Base-by-base conservation (phyloP, 1,140 invertebrate genomes). In the Acromyrmex echinatior region DNA sequence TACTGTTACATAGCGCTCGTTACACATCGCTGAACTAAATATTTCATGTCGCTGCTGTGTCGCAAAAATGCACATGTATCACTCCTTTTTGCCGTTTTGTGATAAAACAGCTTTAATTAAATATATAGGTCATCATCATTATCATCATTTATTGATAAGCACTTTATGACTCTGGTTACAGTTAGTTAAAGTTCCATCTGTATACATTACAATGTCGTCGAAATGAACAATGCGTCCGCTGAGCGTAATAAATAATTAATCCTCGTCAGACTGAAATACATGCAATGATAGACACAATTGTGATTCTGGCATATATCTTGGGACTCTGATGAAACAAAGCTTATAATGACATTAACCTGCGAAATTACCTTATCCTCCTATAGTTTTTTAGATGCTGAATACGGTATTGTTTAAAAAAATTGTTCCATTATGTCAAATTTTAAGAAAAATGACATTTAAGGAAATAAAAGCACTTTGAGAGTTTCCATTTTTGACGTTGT, bases 1-100 rank as follows among this genome's bases (percentile, higher is more conserved):
- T 62, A 31, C 35, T 18, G 56, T 82, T 82, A 58, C 35, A 10
- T n/a, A 60, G 21, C 35, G 25, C 58, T 84, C 45, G 80, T 84
- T 76, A 51, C 56, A 76, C 56, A 25, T 63, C 39, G 56, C 18
- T 62, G 45, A 76, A 63, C 39, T 62, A 74, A 74, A 82, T 82
- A 58, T 73, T 74, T 76, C 51, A 49, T 9, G 70, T 62, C 39
- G 25, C 18, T 35, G 28, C 4, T 45, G n/a, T 45, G 35, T 66
- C n/a, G 39, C 65, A 68, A 68, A 68, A 35, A 76, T 51, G 31
- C 4, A 58, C 5, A 10, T 12, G 10, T 12, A 16, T 78, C 25
- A 45, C 14, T 25, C 16, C 12, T 28, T 18, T 71, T 81, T 58
- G 16, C 16, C 2, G 16, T 31, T 81, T 45, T 81, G 35, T 28